Base-by-base conservation (phyloP, 1,140 invertebrate genomes). In the Acromyrmex charruanus region DNA sequence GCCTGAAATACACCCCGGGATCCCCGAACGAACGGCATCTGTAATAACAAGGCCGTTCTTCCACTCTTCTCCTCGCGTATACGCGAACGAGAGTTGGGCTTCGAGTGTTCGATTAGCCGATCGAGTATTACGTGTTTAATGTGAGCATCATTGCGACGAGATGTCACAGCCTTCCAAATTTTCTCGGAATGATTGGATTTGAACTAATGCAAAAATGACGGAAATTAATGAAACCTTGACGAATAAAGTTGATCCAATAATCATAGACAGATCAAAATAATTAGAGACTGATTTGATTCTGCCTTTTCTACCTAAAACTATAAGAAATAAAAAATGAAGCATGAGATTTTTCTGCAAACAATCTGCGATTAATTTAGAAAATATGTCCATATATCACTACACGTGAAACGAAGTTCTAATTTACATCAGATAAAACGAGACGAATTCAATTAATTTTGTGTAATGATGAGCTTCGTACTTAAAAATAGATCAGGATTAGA, bases 1-100 rank as follows among this genome's bases (percentile, higher is more conserved):
- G 93, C 92, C 89, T 93, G 93, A 94, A 94, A 94, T 94, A 94
- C 88, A 92, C 87, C 90, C 87, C 89, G 77, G 74, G 87, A 93
- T 92, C 82, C 87, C 88, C 88, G 77, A 91, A 91, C 88, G 88
- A 91, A 77, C 89, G 89, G 92, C 94, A 94, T 94, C 94, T 94
- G 94, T 94, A 94, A 94, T 93, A 94, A 94, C 93, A 94, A 94
- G 89, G 90, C 84, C 75, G 85, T 86, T 92, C 89, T 87, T 65
- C 21, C 39, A 69, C 53, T 87, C 84, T 87, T 74, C 86, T 77
- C 68, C 77, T 86, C 80, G 86, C 68, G 44, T 79, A 31, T 4
- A 77, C 61, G 61, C 58, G 82, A 16, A 81, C 31, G 51, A 88
- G 79, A 89, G 66, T 51, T 85, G 63, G 65, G 55, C 65, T 89